These are phyloP conservation scores for Phoenoteleia sp. DNA, from an alignment of 2,888 invertebrate genomes.

Conservation along the genomic window DNA sequence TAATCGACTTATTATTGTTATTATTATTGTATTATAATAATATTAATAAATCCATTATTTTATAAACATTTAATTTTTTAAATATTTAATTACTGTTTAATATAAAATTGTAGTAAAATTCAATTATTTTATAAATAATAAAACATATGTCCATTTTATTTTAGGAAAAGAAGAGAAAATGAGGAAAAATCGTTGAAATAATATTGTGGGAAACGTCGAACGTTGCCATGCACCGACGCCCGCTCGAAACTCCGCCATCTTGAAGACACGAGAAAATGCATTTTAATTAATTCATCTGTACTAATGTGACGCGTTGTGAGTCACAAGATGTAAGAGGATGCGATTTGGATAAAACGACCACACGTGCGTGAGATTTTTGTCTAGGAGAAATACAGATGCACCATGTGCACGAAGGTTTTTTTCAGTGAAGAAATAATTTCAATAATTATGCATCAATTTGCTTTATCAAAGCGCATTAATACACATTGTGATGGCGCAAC, in stretches of 20 bases:
- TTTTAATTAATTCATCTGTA: constrained; percentile 35
- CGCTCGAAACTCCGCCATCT: constrained; percentile 40
- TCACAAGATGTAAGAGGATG: neutral
- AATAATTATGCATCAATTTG: constrained; percentile 14
- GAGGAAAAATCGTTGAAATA: neutral
- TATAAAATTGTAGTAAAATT: too few relatives aligned
- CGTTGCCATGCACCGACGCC: too few relatives aligned
- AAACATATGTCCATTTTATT: too few relatives aligned
- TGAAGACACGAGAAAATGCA: constrained; percentile 31
- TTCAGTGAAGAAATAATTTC: neutral
- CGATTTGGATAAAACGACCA: constrained; percentile 14
- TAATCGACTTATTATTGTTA: too few relatives aligned
- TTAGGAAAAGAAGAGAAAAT: too few relatives aligned
- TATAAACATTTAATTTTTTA: too few relatives aligned
- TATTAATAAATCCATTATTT: too few relatives aligned
- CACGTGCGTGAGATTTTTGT: neutral
- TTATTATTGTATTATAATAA: too few relatives aligned
- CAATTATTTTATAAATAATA: too few relatives aligned
- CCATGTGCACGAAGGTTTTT: neutral
- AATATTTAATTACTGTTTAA: too few relatives aligned
- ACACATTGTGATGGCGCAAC: neutral
- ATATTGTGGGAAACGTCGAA: neutral
- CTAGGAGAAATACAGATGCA: constrained; percentile 3
- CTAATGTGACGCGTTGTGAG: constrained; percentile 24
- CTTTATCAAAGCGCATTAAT: neutral